These are phyloP conservation scores for Caenorhabditis wallacei DNA, from an alignment of 2,888 invertebrate genomes.

Conservation along the genomic window DNA sequence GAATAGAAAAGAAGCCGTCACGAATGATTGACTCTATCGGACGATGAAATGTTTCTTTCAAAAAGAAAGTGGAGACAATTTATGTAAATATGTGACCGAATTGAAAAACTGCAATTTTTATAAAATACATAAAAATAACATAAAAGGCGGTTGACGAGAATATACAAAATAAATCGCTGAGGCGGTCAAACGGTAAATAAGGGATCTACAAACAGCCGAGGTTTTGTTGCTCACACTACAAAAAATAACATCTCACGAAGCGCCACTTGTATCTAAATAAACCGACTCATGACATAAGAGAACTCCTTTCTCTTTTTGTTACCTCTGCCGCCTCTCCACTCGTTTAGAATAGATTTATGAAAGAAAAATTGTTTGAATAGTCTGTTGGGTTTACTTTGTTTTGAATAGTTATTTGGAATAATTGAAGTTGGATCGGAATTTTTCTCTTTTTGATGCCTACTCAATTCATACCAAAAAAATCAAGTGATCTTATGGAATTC, in stretches of 20 bases:
- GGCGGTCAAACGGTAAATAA: constrained; percentile 23
- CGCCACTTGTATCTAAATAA: constrained; percentile 58
- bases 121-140: constrained; percentile 11
- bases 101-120: neutral
- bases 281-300: constrained; percentile 42
- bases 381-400: neutral
- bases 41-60: neutral
- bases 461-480: no score
- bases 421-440: neutral
- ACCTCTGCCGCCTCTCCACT: neutral
- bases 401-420: neutral
- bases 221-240: constrained; percentile 33
- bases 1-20: constrained; percentile 14
- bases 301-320: constrained; percentile 13
- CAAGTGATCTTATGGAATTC: no score
- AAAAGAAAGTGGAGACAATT: neutral
- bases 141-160: neutral
- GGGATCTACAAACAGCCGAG: constrained; percentile 14
- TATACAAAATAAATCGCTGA: neutral
- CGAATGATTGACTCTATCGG: constrained; percentile 21
- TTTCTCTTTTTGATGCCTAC: no score
- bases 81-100: constrained; percentile 15
- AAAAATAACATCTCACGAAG: constrained; percentile 57
- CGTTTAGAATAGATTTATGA: constrained; percentile 2
- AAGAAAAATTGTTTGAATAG: constrained; percentile 25